A percentile compares a stretch with the other conserved stretches of the same genome.
Conservation (phyloP, 2,888 invertebrate genomes). For the Sphinx pinastri region DNA sequence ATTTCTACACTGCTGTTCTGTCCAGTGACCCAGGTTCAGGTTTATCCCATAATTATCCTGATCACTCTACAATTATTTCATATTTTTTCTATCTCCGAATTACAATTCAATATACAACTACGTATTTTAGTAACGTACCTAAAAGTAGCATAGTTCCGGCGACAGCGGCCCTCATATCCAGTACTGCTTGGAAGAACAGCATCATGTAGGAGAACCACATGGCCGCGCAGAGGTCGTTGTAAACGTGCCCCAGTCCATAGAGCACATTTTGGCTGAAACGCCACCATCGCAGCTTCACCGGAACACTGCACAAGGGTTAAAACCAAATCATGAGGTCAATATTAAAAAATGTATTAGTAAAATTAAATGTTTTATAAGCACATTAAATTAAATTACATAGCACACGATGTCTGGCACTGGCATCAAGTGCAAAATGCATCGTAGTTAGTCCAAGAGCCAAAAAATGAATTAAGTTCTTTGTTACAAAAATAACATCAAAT, state of each 20-base stretch:
- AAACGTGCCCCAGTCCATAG: slow-evolving; percentile 92
- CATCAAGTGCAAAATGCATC: no score
- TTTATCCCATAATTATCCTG: no score
- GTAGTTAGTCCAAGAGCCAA: no score
- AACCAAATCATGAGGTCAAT: neutral
- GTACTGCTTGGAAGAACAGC: slow-evolving; percentile 89
- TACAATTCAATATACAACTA: neutral
- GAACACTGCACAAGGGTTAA: slow-evolving; percentile 58
- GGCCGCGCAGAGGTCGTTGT: slow-evolving; percentile 97
- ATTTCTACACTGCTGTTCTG: no score
- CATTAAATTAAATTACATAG: no score
- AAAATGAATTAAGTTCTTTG: no score
- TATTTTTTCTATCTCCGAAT: no score
- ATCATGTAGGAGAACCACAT: slow-evolving; percentile 98
- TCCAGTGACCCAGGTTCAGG: no score
- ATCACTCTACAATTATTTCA: no score
- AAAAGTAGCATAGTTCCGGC: slow-evolving; percentile 89
- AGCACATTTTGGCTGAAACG: slow-evolving; percentile 75
- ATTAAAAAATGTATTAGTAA: neutral
- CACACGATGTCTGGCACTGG: no score
- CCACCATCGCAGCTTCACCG: slow-evolving; percentile 65
- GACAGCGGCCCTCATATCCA: slow-evolving; percentile 81
- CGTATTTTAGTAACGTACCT: slow-evolving; percentile 60
- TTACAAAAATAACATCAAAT: no score
- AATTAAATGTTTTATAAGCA: no score